Base-by-base conservation (phyloP, 2,113 vertebrate genomes). In the Poeciliopsis occidentalis region DNA sequence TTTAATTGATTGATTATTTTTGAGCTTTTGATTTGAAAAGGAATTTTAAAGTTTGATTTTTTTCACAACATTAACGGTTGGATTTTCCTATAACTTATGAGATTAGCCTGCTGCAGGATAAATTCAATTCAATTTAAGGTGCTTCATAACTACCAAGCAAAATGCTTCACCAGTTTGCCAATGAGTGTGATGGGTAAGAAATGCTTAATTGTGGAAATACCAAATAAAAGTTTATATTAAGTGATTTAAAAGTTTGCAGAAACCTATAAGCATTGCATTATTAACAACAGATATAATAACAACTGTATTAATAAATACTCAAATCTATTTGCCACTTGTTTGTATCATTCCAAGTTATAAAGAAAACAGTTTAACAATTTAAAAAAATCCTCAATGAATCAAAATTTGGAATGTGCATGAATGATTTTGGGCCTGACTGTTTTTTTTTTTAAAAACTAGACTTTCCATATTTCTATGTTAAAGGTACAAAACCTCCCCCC, bases 401-500 rank as follows among this genome's bases (percentile, higher is more conserved):
- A 10, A n/a, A 73, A 17, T n/a, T 64, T 51, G 12, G 22, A 3
- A 31, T 10, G 27, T 22, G 7, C 6, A 62, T 17, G 13, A 54
- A 24, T 15, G 22, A 29, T 51, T n/a, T 51, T 26, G 10, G n/a
- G 8, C 17, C 29, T 41, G 19, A 29, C n/a, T 60, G 51, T 1
- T 34, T 79, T 29, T 73, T 34, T 34, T 10, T 34, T 10, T 6
- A 7, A 32, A 89, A 87, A 84, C 68, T 73, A 63, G 32, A 73
- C 30, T 74, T 73, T 64, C 67, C 57, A 84, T 83, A 67, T 67
- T 60, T 79, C 51, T 70, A 10, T 66, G 24, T 79, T 7, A 69
- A 65, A 79, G 65, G 62, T 71, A 79, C 44, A 76, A 86, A 84
- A 79, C 67, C 72, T 70, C 78, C 54, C 67, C 51, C n/a, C 32